Evolutionary conservation across 2,113 vertebrate species (phyloP).

Genomic region (Oncorhynchus keta): DNA sequence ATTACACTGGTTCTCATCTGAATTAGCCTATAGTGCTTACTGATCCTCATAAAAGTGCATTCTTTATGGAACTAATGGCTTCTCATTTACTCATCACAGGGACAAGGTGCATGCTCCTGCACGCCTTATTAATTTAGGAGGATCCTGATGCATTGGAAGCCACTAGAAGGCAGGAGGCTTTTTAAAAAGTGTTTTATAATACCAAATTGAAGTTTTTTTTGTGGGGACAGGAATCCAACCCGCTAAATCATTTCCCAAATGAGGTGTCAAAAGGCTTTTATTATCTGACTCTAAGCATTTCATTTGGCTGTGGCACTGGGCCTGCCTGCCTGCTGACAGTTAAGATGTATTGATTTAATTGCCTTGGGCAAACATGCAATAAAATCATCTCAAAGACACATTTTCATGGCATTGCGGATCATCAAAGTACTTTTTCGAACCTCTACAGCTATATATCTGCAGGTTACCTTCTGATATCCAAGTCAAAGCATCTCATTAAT

Average conservation of each 20-base stretch:
- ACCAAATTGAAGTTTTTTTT: constrained; percentile 1
- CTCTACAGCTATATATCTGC: constrained; percentile 79
- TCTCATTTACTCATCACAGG: constrained; percentile 64
- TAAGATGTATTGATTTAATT: constrained; percentile 96
- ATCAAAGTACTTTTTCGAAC: constrained; percentile 87
- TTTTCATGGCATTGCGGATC: constrained; percentile 83
- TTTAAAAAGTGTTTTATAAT: constrained; percentile 22
- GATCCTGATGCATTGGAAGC: constrained; percentile 33
- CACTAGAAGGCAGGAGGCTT: background rate
- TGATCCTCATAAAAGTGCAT: constrained; percentile 28
- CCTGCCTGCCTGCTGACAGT: constrained; percentile 83
- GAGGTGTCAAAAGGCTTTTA: constrained; percentile 86
- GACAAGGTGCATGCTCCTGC: constrained; percentile 52
- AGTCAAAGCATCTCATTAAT: constrained; percentile 81
- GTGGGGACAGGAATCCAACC: constrained; percentile 57
- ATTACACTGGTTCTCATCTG: constrained; percentile 37
- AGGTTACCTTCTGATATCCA: constrained; percentile 87
- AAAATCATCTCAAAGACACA: constrained; percentile 93
- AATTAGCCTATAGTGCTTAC: constrained; percentile 32
- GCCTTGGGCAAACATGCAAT: constrained; percentile 93
- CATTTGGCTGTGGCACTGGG: constrained; percentile 82
- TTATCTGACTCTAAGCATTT: constrained; percentile 86
- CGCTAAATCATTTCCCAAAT: constrained; percentile 88
- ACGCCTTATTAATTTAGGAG: constrained; percentile 58
- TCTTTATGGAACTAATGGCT: constrained; percentile 56